Base-by-base conservation (phyloP, 2,113 vertebrate genomes). In the Myrmecobius fasciatus region DNA sequence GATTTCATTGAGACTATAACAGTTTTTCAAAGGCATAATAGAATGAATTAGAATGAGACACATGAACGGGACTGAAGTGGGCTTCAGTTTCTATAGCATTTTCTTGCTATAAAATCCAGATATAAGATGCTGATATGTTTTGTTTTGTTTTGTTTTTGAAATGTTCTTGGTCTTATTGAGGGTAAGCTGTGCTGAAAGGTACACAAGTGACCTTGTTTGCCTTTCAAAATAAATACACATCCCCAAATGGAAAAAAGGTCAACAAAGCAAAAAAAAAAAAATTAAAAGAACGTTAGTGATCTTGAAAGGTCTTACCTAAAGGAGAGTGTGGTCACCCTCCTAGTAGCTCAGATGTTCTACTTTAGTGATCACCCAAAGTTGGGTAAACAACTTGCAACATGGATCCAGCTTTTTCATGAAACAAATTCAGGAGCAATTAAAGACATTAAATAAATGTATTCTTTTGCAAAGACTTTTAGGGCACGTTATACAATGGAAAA, bases 401-500 rank as follows among this genome's bases (percentile, higher is more conserved):
- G 54, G 92, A 92, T 52, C 95, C 93, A 94, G 91, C 92, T 91
- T 96, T 94, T 96, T 94, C 88, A 2, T 25, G 53, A 93, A 93
- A 95, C 97, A 96, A 52, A 49, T 56, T 89, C 94, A 95, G 94
- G 54, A 49, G 89, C 3, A 67, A 14, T 43, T 67, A 5, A 52
- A 94, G 49, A 49, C 89, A 5, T 90, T 75, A 93, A 96, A 90
- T 53, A 48, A 26, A 46, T 1, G n/a, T 91, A 89, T 90, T n/a
- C 51, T 48, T 94, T 95, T 96, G 91, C 91, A 90, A 90, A 93
- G 67, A 53, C 91, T 89, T 31, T 94, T 93, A 93, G 54, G 89
- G 91, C 43, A 95, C 89, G 67, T 96, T 94, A 88, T 83, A 22
- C 89, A 92, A 94, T 83, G 67, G 67, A 24, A 83, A 75, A 90